Base-by-base conservation (phyloP, 2,797 vertebrate species). In the Fratercula arctica region DNA sequence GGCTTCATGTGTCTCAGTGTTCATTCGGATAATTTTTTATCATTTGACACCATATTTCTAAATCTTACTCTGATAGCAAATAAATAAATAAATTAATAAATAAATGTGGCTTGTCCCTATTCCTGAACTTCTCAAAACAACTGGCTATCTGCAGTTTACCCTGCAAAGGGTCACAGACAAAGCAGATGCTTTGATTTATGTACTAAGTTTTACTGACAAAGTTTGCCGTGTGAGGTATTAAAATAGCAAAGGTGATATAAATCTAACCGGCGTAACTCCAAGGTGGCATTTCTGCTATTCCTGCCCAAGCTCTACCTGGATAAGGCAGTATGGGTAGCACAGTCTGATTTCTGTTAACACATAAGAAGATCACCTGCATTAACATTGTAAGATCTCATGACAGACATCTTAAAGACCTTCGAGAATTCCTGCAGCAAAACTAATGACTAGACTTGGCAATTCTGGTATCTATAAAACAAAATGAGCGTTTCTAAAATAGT, bases 1-100 rank as follows among this genome's bases (percentile, higher is more conserved):
- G 26, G 29, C 64, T 86, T 85, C 28, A 14, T 66, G 15, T 68
- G 66, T 45, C 74, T 92, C 56, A 21, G 21, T 51, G 46, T 85
- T 83, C 28, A n/a, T 61, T 76, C 72, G 45, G 60, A n/a, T 80
- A 33, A 51, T 72, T 87, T 94, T 96, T 89, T 91, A 75, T 83
- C 13, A 23, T 66, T 77, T 83, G 67, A 60, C 21, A 76, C 39
- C 13, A 0, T 81, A 85, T 94, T 96, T 93, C 86, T 94, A 70
- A 91, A 80, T 56, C 16, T 94, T 86, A 70, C 39, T 76, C 59
- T 88, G 64, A 77, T 53, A 85, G 66, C 17, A 69, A 95, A 87
- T 82, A 87, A 93, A 95, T 10, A 82, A 82, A 70, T 37, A 43
- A 76, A 45, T 18, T 72, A 56, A 46, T 18, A 63, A 79, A 59